A percentile compares a stretch with the other conserved stretches of the same genome.
These are phyloP conservation scores for Tanypteryx hageni DNA, from an alignment of 2,888 invertebrate species.

Conservation along the genomic window DNA sequence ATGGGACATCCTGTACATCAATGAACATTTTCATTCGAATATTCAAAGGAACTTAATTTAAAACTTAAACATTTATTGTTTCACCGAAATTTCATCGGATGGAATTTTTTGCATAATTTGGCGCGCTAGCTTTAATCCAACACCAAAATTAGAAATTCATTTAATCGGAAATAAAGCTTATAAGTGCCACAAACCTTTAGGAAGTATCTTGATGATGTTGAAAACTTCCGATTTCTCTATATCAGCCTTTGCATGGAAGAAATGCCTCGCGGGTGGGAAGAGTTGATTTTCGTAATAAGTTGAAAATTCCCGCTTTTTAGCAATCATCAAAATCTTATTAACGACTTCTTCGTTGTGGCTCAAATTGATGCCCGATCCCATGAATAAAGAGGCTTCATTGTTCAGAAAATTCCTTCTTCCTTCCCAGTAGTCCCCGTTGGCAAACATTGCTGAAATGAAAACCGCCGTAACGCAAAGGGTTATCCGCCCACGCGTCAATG, in stretches of 20 bases:
- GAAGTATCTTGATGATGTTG: constrained; percentile 81
- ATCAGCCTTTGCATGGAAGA: constrained; percentile 79
- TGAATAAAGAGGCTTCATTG: not conserved
- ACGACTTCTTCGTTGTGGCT: constrained; percentile 76
- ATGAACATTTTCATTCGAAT: not conserved
- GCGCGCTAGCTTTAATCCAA: not conserved
- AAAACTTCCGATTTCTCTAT: constrained; percentile 82
- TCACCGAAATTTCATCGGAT: not conserved
- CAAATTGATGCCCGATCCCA: constrained; percentile 71
- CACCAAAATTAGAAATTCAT: not conserved
- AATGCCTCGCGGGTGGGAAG: constrained; percentile 82
- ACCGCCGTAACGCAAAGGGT: not conserved
- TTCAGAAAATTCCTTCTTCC: not conserved
- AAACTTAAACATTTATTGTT: not conserved
- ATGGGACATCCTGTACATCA: too few relatives aligned
- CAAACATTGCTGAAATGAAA: not conserved
- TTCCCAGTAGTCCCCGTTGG: not conserved
- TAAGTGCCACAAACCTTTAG: constrained; percentile 78
- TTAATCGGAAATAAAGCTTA: too few relatives aligned
- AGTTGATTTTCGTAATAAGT: constrained; percentile 75
- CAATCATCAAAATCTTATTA: constrained; percentile 79
- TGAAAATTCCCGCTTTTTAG: constrained; percentile 78
- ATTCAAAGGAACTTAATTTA: not conserved
- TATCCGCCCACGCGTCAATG: not conserved
- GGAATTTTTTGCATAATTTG: not conserved